Conservation (phyloP, 2,797 vertebrate species). For the Rousettus madagascariensis region DNA sequence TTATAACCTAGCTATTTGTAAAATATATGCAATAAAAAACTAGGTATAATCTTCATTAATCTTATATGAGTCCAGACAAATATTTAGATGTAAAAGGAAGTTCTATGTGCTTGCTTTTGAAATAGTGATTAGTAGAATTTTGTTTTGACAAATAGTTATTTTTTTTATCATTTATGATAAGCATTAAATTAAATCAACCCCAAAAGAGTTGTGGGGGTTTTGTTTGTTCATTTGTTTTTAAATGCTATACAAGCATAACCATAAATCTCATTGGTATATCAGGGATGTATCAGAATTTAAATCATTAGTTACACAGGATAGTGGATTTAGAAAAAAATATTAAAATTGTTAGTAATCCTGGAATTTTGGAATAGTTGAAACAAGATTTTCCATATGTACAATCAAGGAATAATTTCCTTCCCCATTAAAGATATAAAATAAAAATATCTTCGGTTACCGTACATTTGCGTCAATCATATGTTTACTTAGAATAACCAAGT, state of each 20-base stretch:
- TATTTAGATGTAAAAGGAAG: not conserved
- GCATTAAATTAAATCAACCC: not conserved
- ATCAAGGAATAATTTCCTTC: not conserved
- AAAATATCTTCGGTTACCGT: not conserved
- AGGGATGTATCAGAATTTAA: not conserved
- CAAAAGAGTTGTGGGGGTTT: not conserved
- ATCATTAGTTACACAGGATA: not conserved
- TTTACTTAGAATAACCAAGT: not conserved
- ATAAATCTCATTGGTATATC: not conserved
- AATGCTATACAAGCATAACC: not conserved
- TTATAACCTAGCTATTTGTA: not conserved
- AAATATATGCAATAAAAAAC: not conserved
- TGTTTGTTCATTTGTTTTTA: not conserved
- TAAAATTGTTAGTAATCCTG: not conserved
- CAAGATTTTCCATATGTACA: not conserved
- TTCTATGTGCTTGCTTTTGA: not conserved
- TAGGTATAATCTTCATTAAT: not conserved
- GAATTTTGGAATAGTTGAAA: conserved; percentile 6
- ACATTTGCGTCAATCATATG: not conserved
- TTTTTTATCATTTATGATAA: conserved; percentile 20
- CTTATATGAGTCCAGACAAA: not conserved
- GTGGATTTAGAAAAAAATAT: not conserved
- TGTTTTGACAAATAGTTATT: not conserved
- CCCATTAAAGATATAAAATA: not conserved
- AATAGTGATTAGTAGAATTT: not conserved